phyloP scores from a whole-genome alignment of 2,113 vertebrate genomes.

The Pseudorasbora parva region DNA sequence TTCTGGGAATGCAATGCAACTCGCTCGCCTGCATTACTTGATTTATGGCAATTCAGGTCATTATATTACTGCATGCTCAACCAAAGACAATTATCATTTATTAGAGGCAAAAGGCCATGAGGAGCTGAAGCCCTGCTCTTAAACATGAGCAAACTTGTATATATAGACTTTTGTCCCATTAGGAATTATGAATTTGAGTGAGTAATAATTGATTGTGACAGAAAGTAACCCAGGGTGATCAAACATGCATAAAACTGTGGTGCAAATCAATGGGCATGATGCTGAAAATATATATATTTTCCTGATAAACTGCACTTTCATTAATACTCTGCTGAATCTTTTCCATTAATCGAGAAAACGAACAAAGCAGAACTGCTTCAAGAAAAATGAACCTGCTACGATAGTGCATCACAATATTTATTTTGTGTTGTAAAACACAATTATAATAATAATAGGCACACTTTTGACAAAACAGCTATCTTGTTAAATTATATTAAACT shows the following conservation, averaged over 20 bases:
- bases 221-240: conserved; percentile 26
- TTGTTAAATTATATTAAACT: background rate
- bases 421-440: background rate
- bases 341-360: conserved; percentile 25
- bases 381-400: background rate
- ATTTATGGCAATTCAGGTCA: conserved; percentile 45
- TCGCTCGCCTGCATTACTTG: conserved; percentile 29
- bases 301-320: conserved; percentile 30
- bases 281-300: background rate
- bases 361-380: conserved; percentile 14
- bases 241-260: conserved; percentile 33
- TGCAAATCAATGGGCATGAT: conserved; percentile 11
- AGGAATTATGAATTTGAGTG: conserved; percentile 4
- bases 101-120: conserved; percentile 41
- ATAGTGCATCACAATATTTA: background rate
- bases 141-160: background rate
- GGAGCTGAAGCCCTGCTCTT: background rate
- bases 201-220: conserved; percentile 27
- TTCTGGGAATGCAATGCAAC: conserved; percentile 13
- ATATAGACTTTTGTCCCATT: conserved; percentile 23
- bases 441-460: too few species aligned
- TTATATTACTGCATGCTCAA: conserved; percentile 43
- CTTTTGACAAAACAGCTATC: background rate
- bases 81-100: conserved; percentile 51
- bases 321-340: conserved; percentile 11